Evolutionary conservation across 2,888 invertebrate species (phyloP).

Genomic region (Ramazzottius varieornatus): DNA sequence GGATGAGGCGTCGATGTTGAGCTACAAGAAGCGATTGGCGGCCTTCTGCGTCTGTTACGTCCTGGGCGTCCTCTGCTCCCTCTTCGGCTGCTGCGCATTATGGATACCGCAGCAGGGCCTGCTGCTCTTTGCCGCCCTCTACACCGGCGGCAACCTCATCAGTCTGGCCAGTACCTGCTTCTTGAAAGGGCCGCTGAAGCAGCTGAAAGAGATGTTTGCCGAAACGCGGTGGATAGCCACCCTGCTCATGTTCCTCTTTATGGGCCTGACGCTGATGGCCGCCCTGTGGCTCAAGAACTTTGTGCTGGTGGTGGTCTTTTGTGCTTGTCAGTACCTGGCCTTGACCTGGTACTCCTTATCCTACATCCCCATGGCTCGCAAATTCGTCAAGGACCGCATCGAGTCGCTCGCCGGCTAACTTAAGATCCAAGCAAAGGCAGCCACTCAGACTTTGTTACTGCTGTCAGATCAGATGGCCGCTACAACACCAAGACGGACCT

Average conservation of each 20-base stretch:
- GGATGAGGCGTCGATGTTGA: too few relatives aligned
- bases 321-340: slow-evolving; percentile 53
- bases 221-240: slow-evolving; percentile 53
- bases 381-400: neutral
- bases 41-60: slow-evolving; percentile 55
- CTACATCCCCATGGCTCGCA: slow-evolving; percentile 62
- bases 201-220: slow-evolving; percentile 66
- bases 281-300: slow-evolving; percentile 41
- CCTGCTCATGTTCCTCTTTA: slow-evolving; percentile 36
- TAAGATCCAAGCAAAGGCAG: too few relatives aligned
- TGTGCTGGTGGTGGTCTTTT: slow-evolving; percentile 47
- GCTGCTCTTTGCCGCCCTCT: slow-evolving; percentile 46
- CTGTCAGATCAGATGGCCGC: too few relatives aligned
- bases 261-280: slow-evolving; percentile 39
- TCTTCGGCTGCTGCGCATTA: slow-evolving; percentile 33
- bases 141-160: slow-evolving; percentile 49
- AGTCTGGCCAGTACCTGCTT: slow-evolving; percentile 43
- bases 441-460: too few relatives aligned
- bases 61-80: slow-evolving; percentile 43
- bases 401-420: too few relatives aligned
- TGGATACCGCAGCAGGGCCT: slow-evolving; percentile 26
- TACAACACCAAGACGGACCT: too few relatives aligned
- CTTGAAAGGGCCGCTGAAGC: slow-evolving; percentile 62
- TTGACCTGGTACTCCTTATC: slow-evolving; percentile 77
- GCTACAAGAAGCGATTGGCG: too few relatives aligned